Percentiles rank a stretch among this genome's conserved stretches.
Conservation (phyloP, 2,797 vertebrate species). For the Halcyon badia region DNA sequence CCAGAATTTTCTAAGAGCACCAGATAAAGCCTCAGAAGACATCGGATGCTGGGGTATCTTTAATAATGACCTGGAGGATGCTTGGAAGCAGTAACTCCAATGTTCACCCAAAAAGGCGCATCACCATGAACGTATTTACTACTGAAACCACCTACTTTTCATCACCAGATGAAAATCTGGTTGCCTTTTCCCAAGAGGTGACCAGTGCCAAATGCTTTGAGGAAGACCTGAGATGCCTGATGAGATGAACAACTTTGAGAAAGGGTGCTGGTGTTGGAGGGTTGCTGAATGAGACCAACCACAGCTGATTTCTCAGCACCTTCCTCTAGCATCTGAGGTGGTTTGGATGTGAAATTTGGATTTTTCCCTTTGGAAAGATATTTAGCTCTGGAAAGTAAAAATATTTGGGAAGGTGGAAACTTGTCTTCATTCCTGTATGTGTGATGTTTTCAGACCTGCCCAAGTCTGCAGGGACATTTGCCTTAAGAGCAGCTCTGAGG, state of each 20-base stretch:
- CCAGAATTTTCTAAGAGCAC: not conserved
- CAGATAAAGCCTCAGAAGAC: not conserved
- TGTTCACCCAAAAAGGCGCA: not conserved
- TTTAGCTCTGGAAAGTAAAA: not conserved
- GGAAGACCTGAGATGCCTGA: not conserved
- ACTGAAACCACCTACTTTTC: rapidly evolving
- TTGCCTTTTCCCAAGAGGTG: not conserved
- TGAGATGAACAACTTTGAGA: not conserved
- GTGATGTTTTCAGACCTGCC: not conserved
- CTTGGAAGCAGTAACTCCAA: rapidly evolving
- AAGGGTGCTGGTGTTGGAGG: not conserved
- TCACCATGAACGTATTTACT: not conserved
- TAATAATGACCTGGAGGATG: not conserved
- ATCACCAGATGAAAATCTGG: not conserved
- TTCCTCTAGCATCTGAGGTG: not conserved
- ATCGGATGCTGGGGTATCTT: not conserved
- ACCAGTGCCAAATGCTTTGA: not conserved
- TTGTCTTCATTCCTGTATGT: not conserved
- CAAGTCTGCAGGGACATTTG: not conserved
- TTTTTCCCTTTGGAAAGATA: not conserved
- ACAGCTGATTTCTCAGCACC: not conserved
- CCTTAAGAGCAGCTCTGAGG: not conserved
- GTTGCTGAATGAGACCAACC: not conserved
- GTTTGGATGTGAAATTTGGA: not conserved
- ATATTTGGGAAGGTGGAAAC: not conserved